phyloP scores from a whole-genome alignment of 2,113 vertebrate species.

The Physeter macrocephalus region DNA sequence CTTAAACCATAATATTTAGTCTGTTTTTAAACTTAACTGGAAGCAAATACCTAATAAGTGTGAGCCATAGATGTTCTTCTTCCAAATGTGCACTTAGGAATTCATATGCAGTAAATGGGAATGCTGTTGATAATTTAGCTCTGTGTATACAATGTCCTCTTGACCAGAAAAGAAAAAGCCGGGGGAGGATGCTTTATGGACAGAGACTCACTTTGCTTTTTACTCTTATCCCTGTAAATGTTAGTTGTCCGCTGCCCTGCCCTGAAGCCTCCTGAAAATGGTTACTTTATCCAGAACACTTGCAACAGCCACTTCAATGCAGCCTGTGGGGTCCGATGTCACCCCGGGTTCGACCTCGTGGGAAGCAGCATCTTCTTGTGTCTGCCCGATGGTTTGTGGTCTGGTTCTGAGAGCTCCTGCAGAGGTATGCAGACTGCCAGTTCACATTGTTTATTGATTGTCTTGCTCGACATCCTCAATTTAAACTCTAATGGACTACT shows the following conservation, averaged over 20 bases:
- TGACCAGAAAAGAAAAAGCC: background rate
- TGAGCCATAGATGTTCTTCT: background rate
- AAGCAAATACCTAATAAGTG: background rate
- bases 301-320: conserved; percentile 96
- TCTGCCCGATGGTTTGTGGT: conserved; percentile 92
- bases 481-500: background rate
- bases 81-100: background rate
- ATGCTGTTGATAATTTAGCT: background rate
- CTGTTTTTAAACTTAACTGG: background rate
- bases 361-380: conserved; percentile 93
- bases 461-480: background rate
- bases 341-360: conserved; percentile 91
- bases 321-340: conserved; percentile 93
- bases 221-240: conserved; percentile 51
- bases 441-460: background rate
- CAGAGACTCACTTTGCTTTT: conserved; percentile 35
- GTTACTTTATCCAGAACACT: conserved; percentile 93
- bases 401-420: conserved; percentile 88
- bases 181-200: background rate
- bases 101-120: background rate
- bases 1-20: background rate
- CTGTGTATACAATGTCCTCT: background rate
- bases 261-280: conserved; percentile 90
- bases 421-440: conserved; percentile 81
- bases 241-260: conserved; percentile 90